Conservation (phyloP, 2,113 vertebrate species). For the Corythaeola cristata region DNA sequence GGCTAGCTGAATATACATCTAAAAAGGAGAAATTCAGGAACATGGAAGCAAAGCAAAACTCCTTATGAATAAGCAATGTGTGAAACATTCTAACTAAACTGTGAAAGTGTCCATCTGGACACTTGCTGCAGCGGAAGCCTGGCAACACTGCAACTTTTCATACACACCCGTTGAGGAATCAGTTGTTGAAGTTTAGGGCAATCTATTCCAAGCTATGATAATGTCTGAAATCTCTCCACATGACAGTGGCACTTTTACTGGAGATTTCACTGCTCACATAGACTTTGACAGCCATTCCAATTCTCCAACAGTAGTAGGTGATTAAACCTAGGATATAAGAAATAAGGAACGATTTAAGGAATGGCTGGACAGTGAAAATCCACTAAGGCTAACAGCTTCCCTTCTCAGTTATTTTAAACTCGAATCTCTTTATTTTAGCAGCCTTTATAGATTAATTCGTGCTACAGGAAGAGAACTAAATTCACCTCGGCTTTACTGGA, state of each 20-base stretch:
- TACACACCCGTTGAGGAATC: neutral
- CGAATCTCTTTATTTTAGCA: neutral
- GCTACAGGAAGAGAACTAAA: neutral
- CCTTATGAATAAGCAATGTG: neutral
- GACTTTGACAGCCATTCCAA: neutral
- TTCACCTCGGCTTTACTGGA: neutral
- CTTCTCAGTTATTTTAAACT: neutral
- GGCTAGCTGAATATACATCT: neutral
- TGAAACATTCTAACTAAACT: slow-evolving; percentile 20
- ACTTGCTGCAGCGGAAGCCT: neutral
- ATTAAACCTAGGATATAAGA: neutral
- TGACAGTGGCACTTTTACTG: neutral
- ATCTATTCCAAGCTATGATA: neutral
- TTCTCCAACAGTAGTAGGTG: neutral
- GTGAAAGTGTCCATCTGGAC: slow-evolving; percentile 39
- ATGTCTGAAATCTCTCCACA: neutral
- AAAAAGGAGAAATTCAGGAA: neutral
- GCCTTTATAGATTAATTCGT: neutral
- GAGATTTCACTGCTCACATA: neutral
- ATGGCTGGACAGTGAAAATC: neutral
- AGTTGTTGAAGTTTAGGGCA: neutral
- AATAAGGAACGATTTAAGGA: neutral
- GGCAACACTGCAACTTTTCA: neutral
- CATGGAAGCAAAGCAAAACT: neutral
- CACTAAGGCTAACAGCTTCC: neutral